phyloP scores from a whole-genome alignment of 2,888 invertebrate genomes.

The Mimachlamys varia region DNA sequence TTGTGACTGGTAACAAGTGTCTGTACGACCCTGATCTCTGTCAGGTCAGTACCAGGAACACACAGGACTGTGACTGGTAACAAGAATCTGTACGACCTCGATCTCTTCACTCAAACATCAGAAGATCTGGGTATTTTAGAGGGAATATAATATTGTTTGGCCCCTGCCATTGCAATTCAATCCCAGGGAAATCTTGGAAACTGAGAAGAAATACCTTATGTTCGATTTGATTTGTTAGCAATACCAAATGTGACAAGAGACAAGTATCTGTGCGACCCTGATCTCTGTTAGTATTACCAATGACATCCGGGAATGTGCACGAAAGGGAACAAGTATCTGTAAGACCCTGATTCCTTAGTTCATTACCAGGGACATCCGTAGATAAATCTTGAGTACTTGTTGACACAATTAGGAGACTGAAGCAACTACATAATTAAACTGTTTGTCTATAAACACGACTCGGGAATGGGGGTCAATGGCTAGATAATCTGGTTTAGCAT shows the following conservation, averaged over 20 bases:
- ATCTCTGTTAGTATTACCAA: background rate
- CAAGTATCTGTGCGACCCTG: background rate
- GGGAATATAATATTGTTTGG: too few species aligned
- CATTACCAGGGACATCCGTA: background rate
- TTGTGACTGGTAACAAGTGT: too few species aligned
- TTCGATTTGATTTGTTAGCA: background rate
- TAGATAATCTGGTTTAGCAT: background rate
- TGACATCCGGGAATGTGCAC: too few species aligned
- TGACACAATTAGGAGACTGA: constrained; percentile 4
- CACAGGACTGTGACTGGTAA: too few species aligned
- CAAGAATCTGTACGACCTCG: too few species aligned
- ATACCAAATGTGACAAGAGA: background rate
- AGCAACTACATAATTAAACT: background rate
- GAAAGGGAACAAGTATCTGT: background rate
- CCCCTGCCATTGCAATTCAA: too few species aligned
- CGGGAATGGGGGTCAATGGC: background rate
- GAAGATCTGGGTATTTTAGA: too few species aligned
- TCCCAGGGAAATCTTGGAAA: too few species aligned
- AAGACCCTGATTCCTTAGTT: background rate
- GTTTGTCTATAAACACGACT: background rate
- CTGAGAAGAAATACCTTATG: too few species aligned
- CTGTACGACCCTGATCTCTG: too few species aligned
- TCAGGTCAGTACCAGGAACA: too few species aligned
- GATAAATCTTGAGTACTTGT: background rate
- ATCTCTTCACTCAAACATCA: too few species aligned